Evolutionary conservation across 2,888 invertebrate genomes (phyloP), one percentile per base, ranked within the genome.

Genomic region (Luperina nickerlii): DNA sequence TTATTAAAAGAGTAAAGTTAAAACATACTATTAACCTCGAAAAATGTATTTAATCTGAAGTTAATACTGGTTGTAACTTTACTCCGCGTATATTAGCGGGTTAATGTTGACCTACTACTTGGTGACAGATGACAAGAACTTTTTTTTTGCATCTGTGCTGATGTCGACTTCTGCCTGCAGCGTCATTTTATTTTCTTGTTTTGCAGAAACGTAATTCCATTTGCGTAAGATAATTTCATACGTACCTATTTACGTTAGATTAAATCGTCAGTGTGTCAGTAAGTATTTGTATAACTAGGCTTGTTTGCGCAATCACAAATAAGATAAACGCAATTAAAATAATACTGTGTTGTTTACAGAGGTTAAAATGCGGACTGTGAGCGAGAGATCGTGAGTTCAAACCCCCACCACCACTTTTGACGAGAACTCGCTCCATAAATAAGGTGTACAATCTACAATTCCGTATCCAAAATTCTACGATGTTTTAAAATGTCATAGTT

Each of bases 181-280:
- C 54, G 54, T 54, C 38, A 9, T 24, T 54, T 71, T 11, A 42
- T 42, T 69, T 57, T 24, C 15, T 69, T 32, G n/a, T 38, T 51
- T 48, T 48, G 48, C 60, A 62, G 20, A 51, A 63, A 24, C 18
- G 2, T n/a, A n/a, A 48, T 62, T 48, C 18, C 11, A 20, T 42
- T 24, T 51, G 51, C 51, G 38, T 51, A 27, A 76, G 62, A 76
- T 76, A 15, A 38, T 76, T 73, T 27, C 27, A 11, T 54, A 74
- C 9, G 8, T 18, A 69, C 2, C 5, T 32, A 48, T 66, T 66
- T 73, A 32, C 24, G 7, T 51, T 24, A 51, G 27, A 77, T 51
- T 38, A 38, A 18, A 45, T 45, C 78, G 6, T 65, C 32, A 77
- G 18, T n/a, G 9, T 78, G 20, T 18, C 4, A 57, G n/a, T 45